phyloP scores from a whole-genome alignment of 92 coral and sea anemone genomes.

The Heliopora coerulea region DNA sequence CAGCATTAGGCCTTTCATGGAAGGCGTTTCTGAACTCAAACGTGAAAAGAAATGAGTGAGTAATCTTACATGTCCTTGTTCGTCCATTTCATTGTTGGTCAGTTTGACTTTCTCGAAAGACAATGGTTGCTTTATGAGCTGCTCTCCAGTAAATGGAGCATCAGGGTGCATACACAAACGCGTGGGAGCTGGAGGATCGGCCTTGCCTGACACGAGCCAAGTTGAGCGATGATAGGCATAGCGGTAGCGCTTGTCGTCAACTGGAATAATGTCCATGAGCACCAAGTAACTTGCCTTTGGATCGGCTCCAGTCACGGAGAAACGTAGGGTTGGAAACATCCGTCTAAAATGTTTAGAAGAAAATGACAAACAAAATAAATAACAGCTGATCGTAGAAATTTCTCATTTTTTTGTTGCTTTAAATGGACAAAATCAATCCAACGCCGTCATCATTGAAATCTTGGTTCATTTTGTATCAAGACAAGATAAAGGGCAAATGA shows the following conservation, averaged over 20 bases:
- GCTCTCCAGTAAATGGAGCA: constrained; percentile 97
- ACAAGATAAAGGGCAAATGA: too few relatives aligned
- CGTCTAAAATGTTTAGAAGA: too few relatives aligned
- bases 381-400: too few relatives aligned
- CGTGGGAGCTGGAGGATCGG: constrained; percentile 95
- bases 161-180: constrained; percentile 97
- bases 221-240: constrained; percentile 98
- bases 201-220: constrained; percentile 97
- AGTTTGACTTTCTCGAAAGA: constrained; percentile 97
- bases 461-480: too few relatives aligned
- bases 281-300: constrained; percentile 94
- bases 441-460: too few relatives aligned
- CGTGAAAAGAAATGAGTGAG: not conserved
- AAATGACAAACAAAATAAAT: too few relatives aligned
- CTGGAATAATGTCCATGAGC: constrained; percentile 94
- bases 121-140: constrained; percentile 84
- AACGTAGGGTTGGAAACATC: constrained; percentile 93
- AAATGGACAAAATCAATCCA: too few relatives aligned
- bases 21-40: not conserved
- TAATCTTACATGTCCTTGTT: constrained; percentile 85
- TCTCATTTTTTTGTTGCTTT: too few relatives aligned
- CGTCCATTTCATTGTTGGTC: constrained; percentile 81
- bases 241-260: constrained; percentile 96
- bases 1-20: too few relatives aligned
- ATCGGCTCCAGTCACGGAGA: constrained; percentile 89